Conservation (phyloP, 2,113 vertebrate species). For the Ameiurus melas region DNA sequence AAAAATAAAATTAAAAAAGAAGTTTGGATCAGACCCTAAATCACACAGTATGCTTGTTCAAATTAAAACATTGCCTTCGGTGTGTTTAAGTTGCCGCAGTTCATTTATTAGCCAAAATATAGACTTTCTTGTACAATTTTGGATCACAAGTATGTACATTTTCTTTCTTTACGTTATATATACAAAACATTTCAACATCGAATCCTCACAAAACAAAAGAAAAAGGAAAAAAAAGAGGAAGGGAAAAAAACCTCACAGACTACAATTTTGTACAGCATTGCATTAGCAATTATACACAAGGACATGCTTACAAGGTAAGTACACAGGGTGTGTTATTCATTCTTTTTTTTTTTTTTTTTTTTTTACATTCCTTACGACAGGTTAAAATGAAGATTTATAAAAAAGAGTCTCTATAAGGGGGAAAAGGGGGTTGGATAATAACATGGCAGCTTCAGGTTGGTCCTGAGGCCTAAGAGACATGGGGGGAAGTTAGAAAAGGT, state of each 20-base stretch:
- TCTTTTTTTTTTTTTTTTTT: conserved; percentile 73
- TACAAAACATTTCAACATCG: conserved; percentile 84
- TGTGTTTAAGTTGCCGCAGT: conserved; percentile 90
- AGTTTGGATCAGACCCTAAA: too few relatives aligned
- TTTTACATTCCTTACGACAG: conserved; percentile 76
- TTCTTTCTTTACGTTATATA: conserved; percentile 89
- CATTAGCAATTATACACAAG: conserved; percentile 91
- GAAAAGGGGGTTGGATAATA: conserved; percentile 72
- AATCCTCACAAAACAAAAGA: conserved; percentile 84
- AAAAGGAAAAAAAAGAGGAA: conserved; percentile 58
- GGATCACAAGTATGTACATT: conserved; percentile 99
- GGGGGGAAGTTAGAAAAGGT: conserved; percentile 24
- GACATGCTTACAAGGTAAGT: conserved; percentile 97
- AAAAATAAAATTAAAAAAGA: too few relatives aligned
- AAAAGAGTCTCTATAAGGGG: conserved; percentile 77
- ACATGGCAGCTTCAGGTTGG: conserved; percentile 85
- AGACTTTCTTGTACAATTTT: conserved; percentile 99
- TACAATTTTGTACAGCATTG: conserved; percentile 85
- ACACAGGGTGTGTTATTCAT: conserved; percentile 82
- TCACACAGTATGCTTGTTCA: neutral
- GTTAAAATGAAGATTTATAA: conserved; percentile 80
- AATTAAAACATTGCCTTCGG: neutral
- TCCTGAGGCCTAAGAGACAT: conserved; percentile 88
- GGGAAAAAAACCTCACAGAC: conserved; percentile 75
- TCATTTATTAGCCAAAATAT: conserved; percentile 99